Base-by-base conservation (phyloP, 1,140 invertebrate species). In the Apolygus lucorum region DNA sequence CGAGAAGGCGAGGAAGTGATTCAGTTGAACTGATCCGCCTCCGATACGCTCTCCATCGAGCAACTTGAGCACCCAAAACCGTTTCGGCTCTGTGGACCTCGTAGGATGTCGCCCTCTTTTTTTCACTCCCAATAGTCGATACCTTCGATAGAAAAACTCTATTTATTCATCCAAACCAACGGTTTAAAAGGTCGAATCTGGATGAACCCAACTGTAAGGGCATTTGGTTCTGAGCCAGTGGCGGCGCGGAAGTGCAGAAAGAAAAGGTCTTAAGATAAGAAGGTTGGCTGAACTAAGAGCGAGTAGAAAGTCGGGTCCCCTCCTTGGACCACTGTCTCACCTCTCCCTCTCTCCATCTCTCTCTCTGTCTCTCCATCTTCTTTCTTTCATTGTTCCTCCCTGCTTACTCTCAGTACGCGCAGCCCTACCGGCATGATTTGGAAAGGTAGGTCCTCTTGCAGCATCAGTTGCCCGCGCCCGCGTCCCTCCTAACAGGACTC, bases 241-340 rank as follows among this genome's bases (percentile, higher is more conserved):
- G 22, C 28, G 27, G 14, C 21, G 27, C 52, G 67, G 62, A 63
- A 63, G 62, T 63, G 62, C 62, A 63, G 62, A 63, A 63, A 68
- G 67, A 52, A 68, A 25, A 24, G 52, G 21, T 13, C 14, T 22
- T 25, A 68, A 59, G 28, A 68, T 17, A 62, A 28, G 26, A 28
- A 49, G 67, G 67, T 68, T 68, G 67, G 49, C 67, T 26, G 67
- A 68, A 68, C 67, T 68, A 68, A 68, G 67, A 52, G 67, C 42
- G 67, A 68, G 27, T 68, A 68, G 67, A 68, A 68, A 68, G 67
- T 68, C 21, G 21, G 2, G 34, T 42, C 34, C 34, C 34, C 34
- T 42, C 34, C 34, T 42, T 42, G 34, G 34, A 42, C 34, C 34
- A 17, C 34, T 42, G 34, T 8, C 4, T 17, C 64, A 22, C 64